phyloP scores from a whole-genome alignment of 2,797 vertebrate genomes.

The Phaenicophaeus curvirostris region DNA sequence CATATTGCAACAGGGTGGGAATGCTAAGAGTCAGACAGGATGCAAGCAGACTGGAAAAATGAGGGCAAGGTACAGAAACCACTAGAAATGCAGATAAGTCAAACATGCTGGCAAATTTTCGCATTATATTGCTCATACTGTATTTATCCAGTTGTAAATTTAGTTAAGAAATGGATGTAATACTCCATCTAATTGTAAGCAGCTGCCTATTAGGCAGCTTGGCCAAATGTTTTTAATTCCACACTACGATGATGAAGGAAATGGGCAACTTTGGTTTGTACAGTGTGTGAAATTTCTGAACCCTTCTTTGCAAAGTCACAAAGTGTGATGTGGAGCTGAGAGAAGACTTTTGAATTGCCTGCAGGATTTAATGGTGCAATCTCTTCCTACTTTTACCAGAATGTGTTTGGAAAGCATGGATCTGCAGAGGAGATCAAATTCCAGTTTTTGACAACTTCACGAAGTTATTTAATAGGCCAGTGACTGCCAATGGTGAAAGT shows the following conservation, averaged over 20 bases:
- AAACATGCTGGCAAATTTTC: constrained; percentile 68
- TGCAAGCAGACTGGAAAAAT: constrained; percentile 67
- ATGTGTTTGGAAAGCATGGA: constrained; percentile 57
- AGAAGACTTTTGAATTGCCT: constrained; percentile 50
- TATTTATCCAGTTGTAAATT: constrained; percentile 70
- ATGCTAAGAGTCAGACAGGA: constrained; percentile 58
- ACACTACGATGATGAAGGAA: constrained; percentile 64
- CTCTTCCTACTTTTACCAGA: constrained; percentile 60
- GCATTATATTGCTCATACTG: constrained; percentile 64
- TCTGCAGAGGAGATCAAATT: constrained; percentile 63
- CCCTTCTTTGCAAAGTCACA: constrained; percentile 56
- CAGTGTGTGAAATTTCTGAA: constrained; percentile 52
- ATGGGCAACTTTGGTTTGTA: constrained; percentile 58
- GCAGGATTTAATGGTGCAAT: constrained; percentile 59
- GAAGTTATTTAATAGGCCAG: constrained; percentile 58
- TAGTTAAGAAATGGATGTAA: constrained; percentile 73
- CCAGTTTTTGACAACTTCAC: constrained; percentile 53
- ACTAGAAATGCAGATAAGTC: constrained; percentile 68
- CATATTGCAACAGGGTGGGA: constrained; percentile 67
- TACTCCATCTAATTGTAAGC: constrained; percentile 77
- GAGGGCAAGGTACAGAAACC: constrained; percentile 75
- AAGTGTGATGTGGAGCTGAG: constrained; percentile 34
- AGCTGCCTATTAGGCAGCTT: constrained; percentile 73
- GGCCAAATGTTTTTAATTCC: constrained; percentile 77
- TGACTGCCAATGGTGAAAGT: constrained; percentile 65